Conservation (phyloP, 2,797 vertebrate genomes). For the Crotalus adamanteus region DNA sequence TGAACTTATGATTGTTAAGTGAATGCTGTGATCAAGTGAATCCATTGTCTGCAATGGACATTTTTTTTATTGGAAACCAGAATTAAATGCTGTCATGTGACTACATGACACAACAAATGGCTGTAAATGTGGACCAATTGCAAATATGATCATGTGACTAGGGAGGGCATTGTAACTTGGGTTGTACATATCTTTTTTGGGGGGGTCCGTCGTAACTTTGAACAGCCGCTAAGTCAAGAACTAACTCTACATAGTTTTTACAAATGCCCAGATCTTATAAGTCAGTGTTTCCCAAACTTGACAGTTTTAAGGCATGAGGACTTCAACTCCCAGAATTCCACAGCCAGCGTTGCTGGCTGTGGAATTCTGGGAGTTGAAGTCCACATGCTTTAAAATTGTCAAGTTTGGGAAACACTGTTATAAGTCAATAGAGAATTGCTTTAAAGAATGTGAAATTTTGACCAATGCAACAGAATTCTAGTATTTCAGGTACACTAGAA, state of each 20-base stretch:
- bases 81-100: background rate
- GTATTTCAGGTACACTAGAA: background rate
- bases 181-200: background rate
- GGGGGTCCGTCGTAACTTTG: background rate
- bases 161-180: background rate
- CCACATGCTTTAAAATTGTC: too few species aligned
- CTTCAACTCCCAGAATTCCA: too few species aligned
- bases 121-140: background rate
- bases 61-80: background rate
- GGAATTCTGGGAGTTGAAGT: too few species aligned
- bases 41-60: background rate
- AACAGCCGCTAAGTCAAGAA: background rate
- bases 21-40: background rate
- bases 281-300: too few species aligned
- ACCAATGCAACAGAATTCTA: background rate
- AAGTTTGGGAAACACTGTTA: too few species aligned
- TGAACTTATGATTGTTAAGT: background rate
- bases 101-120: background rate
- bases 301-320: too few species aligned
- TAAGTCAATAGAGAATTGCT: background rate
- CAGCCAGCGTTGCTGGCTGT: too few species aligned
- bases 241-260: background rate
- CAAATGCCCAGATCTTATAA: background rate
- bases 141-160: background rate
- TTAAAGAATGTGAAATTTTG: background rate